These are phyloP conservation scores for Bombycilla garrulus DNA, from an alignment of 2,113 vertebrate species.

Conservation along the genomic window DNA sequence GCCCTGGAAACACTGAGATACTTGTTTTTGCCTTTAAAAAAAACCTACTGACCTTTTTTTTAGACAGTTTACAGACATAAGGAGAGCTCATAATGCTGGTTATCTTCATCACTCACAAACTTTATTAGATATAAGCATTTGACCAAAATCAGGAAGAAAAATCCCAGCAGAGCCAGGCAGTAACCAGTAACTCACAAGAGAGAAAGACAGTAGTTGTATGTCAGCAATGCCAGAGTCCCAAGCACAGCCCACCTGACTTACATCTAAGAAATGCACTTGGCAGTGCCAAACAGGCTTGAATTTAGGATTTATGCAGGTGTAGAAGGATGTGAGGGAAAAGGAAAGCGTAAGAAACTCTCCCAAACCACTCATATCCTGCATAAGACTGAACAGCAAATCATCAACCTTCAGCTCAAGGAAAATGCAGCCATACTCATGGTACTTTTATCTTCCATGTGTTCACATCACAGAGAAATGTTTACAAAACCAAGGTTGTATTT, in stretches of 20 bases:
- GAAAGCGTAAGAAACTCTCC: not conserved
- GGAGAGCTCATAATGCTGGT: not conserved
- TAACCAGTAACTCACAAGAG: not conserved
- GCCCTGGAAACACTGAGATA: not conserved
- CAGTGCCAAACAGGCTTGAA: not conserved
- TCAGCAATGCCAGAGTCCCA: not conserved
- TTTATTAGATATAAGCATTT: not conserved
- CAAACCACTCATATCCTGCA: not conserved
- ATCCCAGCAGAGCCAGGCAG: not conserved
- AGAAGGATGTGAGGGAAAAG: not conserved
- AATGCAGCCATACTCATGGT: not conserved
- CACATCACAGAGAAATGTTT: not conserved
- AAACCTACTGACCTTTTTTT: not conserved
- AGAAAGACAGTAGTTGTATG: accelerated
- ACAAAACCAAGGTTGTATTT: not conserved
- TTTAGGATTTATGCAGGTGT: not conserved
- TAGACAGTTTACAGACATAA: not conserved
- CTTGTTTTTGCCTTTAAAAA: not conserved
- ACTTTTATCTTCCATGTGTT: not conserved
- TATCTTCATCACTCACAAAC: not conserved
- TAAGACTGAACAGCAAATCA: not conserved
- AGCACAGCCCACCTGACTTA: not conserved
- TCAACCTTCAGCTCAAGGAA: not conserved
- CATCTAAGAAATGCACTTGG: not conserved
- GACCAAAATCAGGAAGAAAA: not conserved